A percentile compares a stretch with the other conserved stretches of the same genome.
These are phyloP conservation scores for Saturnia japonica DNA, from an alignment of 2,888 invertebrate genomes.

Conservation along the genomic window DNA sequence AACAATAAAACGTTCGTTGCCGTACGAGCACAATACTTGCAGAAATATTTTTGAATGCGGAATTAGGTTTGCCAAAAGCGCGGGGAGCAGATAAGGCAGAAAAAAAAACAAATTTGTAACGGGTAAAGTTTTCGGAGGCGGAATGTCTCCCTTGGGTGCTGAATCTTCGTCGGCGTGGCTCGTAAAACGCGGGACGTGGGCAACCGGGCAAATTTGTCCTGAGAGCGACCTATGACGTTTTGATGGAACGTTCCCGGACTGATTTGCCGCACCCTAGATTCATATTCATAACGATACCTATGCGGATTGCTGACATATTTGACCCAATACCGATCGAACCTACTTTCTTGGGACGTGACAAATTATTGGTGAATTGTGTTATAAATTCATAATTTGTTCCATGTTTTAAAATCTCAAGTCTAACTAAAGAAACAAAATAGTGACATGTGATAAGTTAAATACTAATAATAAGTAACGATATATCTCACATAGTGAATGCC, in stretches of 20 bases:
- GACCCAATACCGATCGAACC: conserved; percentile 55
- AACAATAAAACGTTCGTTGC: conserved; percentile 78
- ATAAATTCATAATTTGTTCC: conserved; percentile 40
- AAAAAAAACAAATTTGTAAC: conserved; percentile 83
- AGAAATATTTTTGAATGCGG: conserved; percentile 82
- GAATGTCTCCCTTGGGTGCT: conserved; percentile 81
- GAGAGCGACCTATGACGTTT: conserved; percentile 81
- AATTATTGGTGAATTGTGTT: conserved; percentile 44
- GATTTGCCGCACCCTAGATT: conserved; percentile 76
- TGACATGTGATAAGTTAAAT: conserved; percentile 50
- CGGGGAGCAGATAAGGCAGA: conserved; percentile 80
- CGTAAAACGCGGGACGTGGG: conserved; percentile 82
- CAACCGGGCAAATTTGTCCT: conserved; percentile 81
- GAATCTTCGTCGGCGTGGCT: conserved; percentile 80
- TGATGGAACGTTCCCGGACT: conserved; percentile 78
- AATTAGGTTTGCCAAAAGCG: conserved; percentile 81
- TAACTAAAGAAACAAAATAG: conserved; percentile 35
- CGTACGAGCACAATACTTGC: conserved; percentile 81
- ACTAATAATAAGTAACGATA: conserved; percentile 41
- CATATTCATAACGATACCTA: conserved; percentile 78
- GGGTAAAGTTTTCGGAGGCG: conserved; percentile 82
- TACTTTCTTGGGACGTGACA: conserved; percentile 48
- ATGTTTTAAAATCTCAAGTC: conserved; percentile 25
- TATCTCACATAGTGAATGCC: conserved; percentile 72
- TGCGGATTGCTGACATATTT: conserved; percentile 60